These are phyloP conservation scores for Phyllostomus discolor DNA, from an alignment of 2,113 vertebrate genomes.

Conservation along the genomic window DNA sequence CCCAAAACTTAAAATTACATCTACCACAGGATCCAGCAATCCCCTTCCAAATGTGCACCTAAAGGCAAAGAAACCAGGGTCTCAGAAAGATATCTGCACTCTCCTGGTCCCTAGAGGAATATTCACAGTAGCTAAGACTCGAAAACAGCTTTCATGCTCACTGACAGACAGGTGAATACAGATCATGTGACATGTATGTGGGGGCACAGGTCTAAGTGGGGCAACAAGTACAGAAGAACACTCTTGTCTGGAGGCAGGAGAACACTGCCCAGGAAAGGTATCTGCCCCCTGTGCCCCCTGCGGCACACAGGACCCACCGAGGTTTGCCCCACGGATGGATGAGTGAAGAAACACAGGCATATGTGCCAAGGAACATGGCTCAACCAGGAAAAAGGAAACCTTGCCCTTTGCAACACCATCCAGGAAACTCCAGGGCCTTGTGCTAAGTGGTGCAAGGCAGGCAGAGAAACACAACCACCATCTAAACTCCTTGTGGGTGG, in stretches of 20 bases:
- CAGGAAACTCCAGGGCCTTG: background rate
- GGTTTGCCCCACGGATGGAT: background rate
- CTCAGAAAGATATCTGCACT: background rate
- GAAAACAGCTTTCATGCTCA: background rate
- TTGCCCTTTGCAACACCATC: background rate
- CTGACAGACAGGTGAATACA: background rate
- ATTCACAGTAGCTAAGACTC: background rate
- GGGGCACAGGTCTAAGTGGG: too few species aligned
- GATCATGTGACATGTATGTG: background rate
- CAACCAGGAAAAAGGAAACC: too few species aligned
- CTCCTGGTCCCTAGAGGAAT: background rate
- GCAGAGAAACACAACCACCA: background rate
- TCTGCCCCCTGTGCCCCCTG: too few species aligned
- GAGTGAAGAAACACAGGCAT: background rate
- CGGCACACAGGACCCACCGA: too few species aligned
- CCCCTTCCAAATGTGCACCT: background rate
- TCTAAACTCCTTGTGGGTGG: too few species aligned
- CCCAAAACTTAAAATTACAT: background rate
- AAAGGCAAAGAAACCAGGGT: background rate
- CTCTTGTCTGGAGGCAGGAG: background rate
- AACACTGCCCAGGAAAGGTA: background rate
- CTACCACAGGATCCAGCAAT: background rate
- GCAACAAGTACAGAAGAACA: background rate
- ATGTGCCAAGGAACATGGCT: background rate
- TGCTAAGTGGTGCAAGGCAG: background rate